Percentiles rank a stretch among this genome's conserved stretches.
Conservation (phyloP, 1,140 invertebrate species). For the Drosophila takahashii region DNA sequence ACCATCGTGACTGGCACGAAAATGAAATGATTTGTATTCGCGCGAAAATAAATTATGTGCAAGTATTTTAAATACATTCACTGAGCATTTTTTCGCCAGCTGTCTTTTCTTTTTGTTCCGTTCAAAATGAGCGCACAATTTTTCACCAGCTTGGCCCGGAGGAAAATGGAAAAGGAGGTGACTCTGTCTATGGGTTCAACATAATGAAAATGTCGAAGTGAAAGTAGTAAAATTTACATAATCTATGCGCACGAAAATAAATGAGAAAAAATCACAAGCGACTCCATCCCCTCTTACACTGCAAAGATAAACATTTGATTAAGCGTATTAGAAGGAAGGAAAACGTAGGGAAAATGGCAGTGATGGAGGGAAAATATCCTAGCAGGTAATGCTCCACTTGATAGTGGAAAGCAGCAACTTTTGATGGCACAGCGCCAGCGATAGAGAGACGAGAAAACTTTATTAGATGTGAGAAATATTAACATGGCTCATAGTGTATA, state of each 20-base stretch:
- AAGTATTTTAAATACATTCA: constrained; percentile 81
- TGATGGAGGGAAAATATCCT: constrained; percentile 5
- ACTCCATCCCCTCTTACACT: not conserved
- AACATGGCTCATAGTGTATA: constrained; percentile 40
- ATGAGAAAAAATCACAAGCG: constrained; percentile 73
- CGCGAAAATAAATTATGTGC: constrained; percentile 82
- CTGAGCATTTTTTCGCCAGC: constrained; percentile 46
- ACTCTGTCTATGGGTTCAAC: constrained; percentile 45
- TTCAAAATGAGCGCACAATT: constrained; percentile 69
- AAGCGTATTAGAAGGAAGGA: constrained; percentile 64
- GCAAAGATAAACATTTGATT: constrained; percentile 80
- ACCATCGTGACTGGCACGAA: constrained; percentile 73
- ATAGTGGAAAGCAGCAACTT: constrained; percentile 53
- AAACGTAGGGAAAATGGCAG: constrained; percentile 14
- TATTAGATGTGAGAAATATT: constrained; percentile 79
- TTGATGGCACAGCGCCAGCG: constrained; percentile 43
- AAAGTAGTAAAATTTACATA: constrained; percentile 83
- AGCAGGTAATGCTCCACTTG: constrained; percentile 50
- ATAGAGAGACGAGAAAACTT: constrained; percentile 49
- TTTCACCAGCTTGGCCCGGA: constrained; percentile 50
- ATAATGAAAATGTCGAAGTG: constrained; percentile 83
- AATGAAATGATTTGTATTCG: constrained; percentile 83
- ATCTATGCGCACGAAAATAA: constrained; percentile 82
- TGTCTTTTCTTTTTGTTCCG: constrained; percentile 9
- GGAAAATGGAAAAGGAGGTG: constrained; percentile 21